These are phyloP conservation scores for Brassicogethes aeneus DNA, from an alignment of 2,888 invertebrate species.

Conservation along the genomic window DNA sequence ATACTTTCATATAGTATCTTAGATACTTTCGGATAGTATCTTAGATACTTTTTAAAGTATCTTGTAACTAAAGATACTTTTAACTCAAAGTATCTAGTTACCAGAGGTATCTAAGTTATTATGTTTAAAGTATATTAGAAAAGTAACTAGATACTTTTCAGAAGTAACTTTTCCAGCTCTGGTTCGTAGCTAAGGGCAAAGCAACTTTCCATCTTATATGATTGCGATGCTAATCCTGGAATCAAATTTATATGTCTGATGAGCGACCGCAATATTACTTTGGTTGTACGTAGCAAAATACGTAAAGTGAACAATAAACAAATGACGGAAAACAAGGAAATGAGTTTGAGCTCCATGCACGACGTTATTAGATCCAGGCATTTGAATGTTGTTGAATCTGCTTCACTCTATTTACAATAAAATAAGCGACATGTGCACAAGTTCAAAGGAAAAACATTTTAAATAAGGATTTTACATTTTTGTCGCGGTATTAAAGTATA, in stretches of 20 bases:
- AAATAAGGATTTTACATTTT: background rate
- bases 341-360: background rate
- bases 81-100: no score
- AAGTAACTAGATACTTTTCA: no score
- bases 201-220: background rate
- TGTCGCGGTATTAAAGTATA: no score
- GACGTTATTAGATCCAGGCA: background rate
- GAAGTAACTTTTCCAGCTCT: no score
- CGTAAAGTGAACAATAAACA: background rate
- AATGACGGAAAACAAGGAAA: background rate
- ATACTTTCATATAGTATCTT: no score
- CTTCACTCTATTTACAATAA: background rate
- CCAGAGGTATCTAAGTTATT: no score
- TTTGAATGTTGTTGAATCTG: background rate
- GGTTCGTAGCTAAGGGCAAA: no score
- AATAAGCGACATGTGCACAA: background rate
- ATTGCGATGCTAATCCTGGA: slow-evolving; percentile 8
- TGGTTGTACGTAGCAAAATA: background rate
- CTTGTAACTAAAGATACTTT: no score
- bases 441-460: no score
- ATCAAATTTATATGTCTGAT: slow-evolving; percentile 12
- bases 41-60: no score
- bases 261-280: slow-evolving; percentile 4
- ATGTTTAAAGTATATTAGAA: no score
- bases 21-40: no score